Evolutionary conservation across 2,888 invertebrate genomes (phyloP), one percentile per base, ranked within the genome.

Genomic region (Lithophane ornitopus): DNA sequence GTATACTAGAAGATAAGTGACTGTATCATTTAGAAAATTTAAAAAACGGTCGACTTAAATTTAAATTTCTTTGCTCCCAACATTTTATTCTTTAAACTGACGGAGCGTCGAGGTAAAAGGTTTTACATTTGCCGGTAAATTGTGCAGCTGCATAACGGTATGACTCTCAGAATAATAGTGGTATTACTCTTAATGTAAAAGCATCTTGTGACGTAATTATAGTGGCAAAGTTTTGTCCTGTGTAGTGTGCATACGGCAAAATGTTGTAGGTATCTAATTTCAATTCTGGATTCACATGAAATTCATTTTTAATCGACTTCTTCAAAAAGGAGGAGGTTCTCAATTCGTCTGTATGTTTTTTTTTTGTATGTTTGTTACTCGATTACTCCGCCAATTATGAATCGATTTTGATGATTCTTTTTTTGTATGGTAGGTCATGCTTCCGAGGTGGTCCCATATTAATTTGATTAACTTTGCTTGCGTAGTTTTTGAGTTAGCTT

Each of bases 11-110:
- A 56, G 28, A 22, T 22, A 54, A 28, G 9, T 11, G 39, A 49
- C 62, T 61, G 34, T 14, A n/a, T 11, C n/a, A n/a, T 49, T 41
- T 49, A 58, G 28, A 58, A n/a, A 19, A 34, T 22, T 26, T 9
- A 41, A 39, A 14, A 39, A 61, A 56, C 26, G 59, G 28, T 49
- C 46, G 49, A 39, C 7, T 67, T 80, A 44, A 66, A 73, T 73
- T 80, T 74, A 46, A 80, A 41, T 74, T 74, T 62, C 16, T 81
- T 76, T 70, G 62, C 56, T 76, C n/a, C 16, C 39, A 52, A 58
- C 52, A 81, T 66, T 81, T 63, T 26, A 67, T 56, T 70, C 28
- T 67, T 58, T 11, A 66, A 69, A 41, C n/a, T 59, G 69, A 61
- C 26, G 34, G 22, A 34, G 70, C 67, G 34, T n/a, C 16, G 52